These are phyloP conservation scores for Drosophila rufa DNA, from an alignment of 1,140 invertebrate species.

Conservation along the genomic window DNA sequence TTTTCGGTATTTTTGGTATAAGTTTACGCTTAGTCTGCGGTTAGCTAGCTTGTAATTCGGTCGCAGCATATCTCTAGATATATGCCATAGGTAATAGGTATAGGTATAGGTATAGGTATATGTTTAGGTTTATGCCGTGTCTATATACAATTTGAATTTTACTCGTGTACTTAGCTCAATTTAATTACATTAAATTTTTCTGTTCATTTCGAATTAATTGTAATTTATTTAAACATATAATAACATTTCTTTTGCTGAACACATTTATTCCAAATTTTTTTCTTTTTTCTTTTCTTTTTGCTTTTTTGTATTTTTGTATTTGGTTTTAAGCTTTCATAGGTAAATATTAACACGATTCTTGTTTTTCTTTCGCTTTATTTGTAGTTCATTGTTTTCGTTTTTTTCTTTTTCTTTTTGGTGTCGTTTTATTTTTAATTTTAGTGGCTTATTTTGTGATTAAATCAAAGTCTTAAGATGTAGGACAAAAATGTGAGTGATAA, in stretches of 20 bases:
- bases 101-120: constrained; percentile 39
- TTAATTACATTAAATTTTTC: constrained; percentile 72
- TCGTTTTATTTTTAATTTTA: constrained; percentile 35
- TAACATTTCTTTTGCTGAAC: constrained; percentile 82
- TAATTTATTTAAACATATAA: constrained; percentile 82
- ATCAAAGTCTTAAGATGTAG: constrained; percentile 53
- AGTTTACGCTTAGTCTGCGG: constrained; percentile 29
- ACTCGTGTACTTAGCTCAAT: constrained; percentile 58
- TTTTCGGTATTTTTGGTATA: constrained; percentile 9
- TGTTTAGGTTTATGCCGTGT: constrained; percentile 28
- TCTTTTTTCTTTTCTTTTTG: constrained; percentile 28
- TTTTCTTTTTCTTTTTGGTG: constrained; percentile 23
- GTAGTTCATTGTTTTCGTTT: constrained; percentile 13
- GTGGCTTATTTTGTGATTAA: constrained; percentile 57
- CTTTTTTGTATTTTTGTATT: constrained; percentile 27
- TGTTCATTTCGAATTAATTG: constrained; percentile 53
- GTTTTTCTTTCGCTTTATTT: constrained; percentile 33
- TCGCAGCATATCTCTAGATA: constrained; percentile 47
- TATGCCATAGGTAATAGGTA: constrained; percentile 20
- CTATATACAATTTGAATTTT: constrained; percentile 73
- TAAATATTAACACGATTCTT: constrained; percentile 53
- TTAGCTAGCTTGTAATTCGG: constrained; percentile 46
- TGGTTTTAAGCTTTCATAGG: constrained; percentile 46
- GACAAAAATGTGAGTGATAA: constrained; percentile 40
- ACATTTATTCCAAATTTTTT: constrained; percentile 84